These are phyloP conservation scores for Brachyhypopomus gauderio DNA, from an alignment of 2,113 vertebrate genomes.

Conservation along the genomic window DNA sequence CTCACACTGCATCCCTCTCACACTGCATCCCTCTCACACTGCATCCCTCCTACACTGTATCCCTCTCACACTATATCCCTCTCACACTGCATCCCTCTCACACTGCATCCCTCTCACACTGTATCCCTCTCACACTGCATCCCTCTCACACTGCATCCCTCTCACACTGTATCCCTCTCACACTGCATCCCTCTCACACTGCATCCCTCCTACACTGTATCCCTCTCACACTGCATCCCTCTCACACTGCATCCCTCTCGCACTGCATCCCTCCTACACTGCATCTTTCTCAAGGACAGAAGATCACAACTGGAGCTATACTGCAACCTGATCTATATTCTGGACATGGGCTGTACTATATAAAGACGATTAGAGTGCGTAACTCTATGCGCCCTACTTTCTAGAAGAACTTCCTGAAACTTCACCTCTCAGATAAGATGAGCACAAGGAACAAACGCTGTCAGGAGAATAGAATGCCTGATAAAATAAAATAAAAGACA, in stretches of 20 bases:
- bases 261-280: slow-evolving; percentile 6
- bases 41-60: not conserved
- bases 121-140: no score
- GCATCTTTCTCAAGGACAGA: slow-evolving; percentile 66
- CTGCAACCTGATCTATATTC: slow-evolving; percentile 73
- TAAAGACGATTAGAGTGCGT: slow-evolving; percentile 66
- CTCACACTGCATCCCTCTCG: not conserved
- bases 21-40: no score
- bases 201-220: no score
- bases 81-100: no score
- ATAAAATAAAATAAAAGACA: slow-evolving; percentile 7
- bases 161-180: no score
- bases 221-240: no score
- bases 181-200: not conserved
- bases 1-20: not conserved
- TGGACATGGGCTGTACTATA: slow-evolving; percentile 63
- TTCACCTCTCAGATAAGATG: slow-evolving; percentile 60
- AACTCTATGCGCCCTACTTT: slow-evolving; percentile 67
- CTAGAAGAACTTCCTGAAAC: slow-evolving; percentile 62
- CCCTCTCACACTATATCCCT: no score
- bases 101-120: no score
- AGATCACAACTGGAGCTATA: slow-evolving; percentile 51
- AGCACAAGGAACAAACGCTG: slow-evolving; percentile 44
- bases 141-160: not conserved
- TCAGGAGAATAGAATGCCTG: slow-evolving; percentile 28